phyloP scores from a whole-genome alignment of 1,140 invertebrate genomes.

The Palaemon carinicauda region DNA sequence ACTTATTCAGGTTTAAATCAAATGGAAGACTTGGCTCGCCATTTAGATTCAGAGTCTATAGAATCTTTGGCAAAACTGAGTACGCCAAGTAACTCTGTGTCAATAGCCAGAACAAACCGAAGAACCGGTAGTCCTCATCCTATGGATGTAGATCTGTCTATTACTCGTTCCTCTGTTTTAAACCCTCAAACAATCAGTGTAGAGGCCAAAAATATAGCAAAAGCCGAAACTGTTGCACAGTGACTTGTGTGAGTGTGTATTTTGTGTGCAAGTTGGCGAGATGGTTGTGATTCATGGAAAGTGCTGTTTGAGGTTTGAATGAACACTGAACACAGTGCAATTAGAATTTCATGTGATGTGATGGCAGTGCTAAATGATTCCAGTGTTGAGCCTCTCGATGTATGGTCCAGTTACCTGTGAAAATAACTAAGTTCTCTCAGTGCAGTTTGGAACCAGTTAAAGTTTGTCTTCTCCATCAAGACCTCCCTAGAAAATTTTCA shows the following conservation, averaged over 20 bases:
- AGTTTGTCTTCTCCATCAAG: no score
- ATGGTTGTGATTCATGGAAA: slow-evolving; percentile 37
- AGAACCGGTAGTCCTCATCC: slow-evolving; percentile 49
- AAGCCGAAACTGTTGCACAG: slow-evolving; percentile 49
- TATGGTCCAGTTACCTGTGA: no score
- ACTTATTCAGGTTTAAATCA: slow-evolving; percentile 49
- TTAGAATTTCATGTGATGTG: no score
- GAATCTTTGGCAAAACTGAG: slow-evolving; percentile 60
- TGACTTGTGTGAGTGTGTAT: slow-evolving; percentile 24
- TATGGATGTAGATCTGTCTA: slow-evolving; percentile 50
- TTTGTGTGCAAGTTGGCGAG: slow-evolving; percentile 36
- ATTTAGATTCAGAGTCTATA: slow-evolving; percentile 59
- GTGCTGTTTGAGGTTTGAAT: slow-evolving; percentile 36
- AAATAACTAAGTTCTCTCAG: no score
- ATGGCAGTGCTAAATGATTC: no score
- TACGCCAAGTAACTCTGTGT: slow-evolving; percentile 49
- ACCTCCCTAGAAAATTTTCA: no score
- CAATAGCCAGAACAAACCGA: slow-evolving; percentile 44
- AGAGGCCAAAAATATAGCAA: slow-evolving; percentile 48
- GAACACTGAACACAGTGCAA: background rate
- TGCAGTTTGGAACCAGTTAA: no score
- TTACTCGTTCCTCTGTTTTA: slow-evolving; percentile 47
- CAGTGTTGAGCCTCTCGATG: no score
- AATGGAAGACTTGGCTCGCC: slow-evolving; percentile 60
- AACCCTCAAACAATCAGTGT: slow-evolving; percentile 41